Base-by-base conservation (phyloP, 2,113 vertebrate species). In the Myotis yumanensis region DNA sequence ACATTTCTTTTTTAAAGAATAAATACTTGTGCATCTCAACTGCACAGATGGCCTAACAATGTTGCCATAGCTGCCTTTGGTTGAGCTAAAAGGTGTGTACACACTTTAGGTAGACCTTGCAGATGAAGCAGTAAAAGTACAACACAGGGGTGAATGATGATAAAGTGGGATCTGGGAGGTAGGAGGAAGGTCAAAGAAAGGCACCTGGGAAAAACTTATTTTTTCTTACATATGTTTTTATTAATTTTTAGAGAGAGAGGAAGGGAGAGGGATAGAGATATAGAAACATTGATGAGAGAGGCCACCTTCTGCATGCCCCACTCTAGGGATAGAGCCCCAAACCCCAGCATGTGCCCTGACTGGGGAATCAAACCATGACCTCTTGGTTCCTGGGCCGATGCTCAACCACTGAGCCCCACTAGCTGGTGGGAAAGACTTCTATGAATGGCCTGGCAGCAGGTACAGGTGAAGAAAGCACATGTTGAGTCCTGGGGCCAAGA, bases 1-100 rank as follows among this genome's bases (percentile, higher is more conserved):
- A 73, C 64, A 40, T 96, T 95, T 96, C 72, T 95, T 85, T 91
- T 72, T 86, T 30, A 94, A 51, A 59, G 57, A 80, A 90, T 90
- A 79, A 81, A 88, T 90, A 75, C 17, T 82, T 83, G n/a, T 83
- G 30, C 51, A 85, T 57, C 59, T 93, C 40, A 46, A 40, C 66
- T 23, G 12, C 20, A 75, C 62, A n/a, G 6, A 5, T 95, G 95
- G 82, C 92, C 95, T 94, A 90, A 86, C 11, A 54, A 12, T 57
- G 40, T 83, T 37, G 12, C 54, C 28, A 14, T 73, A 69, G 25
- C 12, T 91, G 82, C 28, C 71, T 93, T 89, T 72, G 59, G 87
- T 93, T 79, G 90, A 88, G 32, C 28, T 86, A 20, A 93, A 87
- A 88, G 84, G 18, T 83, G 20, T 59, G 3, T 59, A 7, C 12